Evolutionary conservation across 2,113 vertebrate species (phyloP).

Genomic region (Forbesichthys papilliferus): DNA sequence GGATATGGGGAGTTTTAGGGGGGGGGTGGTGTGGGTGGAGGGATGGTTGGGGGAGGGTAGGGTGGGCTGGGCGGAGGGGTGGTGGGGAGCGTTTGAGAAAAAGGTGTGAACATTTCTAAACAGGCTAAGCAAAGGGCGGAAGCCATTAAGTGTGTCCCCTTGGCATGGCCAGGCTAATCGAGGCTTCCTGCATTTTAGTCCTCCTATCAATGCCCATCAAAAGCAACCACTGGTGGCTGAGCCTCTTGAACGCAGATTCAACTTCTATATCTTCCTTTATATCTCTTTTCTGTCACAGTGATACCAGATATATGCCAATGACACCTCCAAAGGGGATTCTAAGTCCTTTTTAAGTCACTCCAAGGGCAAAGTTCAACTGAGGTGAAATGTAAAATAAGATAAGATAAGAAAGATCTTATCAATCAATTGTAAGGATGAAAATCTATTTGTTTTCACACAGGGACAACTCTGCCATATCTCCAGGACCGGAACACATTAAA

Average conservation of each 20-base stretch:
- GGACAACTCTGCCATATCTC: neutral
- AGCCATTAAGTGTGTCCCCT: constrained; percentile 69
- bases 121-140: constrained; percentile 75
- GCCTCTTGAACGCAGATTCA: no score
- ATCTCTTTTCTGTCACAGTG: no score
- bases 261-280: no score
- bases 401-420: no score
- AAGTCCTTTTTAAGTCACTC: no score
- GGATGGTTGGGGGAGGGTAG: neutral
- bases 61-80: neutral
- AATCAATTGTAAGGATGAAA: no score
- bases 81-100: constrained; percentile 66
- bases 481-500: constrained; percentile 5
- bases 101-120: constrained; percentile 81
- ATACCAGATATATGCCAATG: no score
- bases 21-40: neutral
- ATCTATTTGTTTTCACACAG: neutral
- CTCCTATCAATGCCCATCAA: constrained; percentile 37
- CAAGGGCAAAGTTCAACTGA: no score
- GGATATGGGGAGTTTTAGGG: constrained; percentile 56
- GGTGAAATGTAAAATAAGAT: no score
- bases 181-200: constrained; percentile 50
- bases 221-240: constrained; percentile 8
- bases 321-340: no score
- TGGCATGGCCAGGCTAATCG: constrained; percentile 55